These are phyloP conservation scores for Azorinus chamasolen DNA, from an alignment of 2,888 invertebrate species.

Conservation along the genomic window DNA sequence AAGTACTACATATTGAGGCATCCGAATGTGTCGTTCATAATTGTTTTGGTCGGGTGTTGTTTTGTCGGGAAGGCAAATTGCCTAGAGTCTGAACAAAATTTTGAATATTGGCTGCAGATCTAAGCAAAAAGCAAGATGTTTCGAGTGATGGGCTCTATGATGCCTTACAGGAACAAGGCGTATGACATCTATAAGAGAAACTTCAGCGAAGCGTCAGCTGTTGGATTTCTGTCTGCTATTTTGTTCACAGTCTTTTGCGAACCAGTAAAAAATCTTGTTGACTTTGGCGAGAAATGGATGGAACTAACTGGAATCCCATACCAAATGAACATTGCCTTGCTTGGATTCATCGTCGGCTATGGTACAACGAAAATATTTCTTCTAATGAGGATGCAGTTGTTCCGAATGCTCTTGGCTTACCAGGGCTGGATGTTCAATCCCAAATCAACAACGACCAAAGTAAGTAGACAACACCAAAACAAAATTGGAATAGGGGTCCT, in stretches of 20 bases:
- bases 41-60: no score
- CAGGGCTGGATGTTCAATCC: conserved; percentile 73
- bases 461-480: conserved; percentile 35
- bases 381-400: conserved; percentile 65
- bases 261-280: conserved; percentile 67
- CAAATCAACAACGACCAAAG: conserved; percentile 71
- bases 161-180: conserved; percentile 67
- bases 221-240: conserved; percentile 72
- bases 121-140: conserved; percentile 49
- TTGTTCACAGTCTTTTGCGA: conserved; percentile 71
- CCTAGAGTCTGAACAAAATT: no score
- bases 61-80: no score
- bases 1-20: no score
- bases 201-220: conserved; percentile 72
- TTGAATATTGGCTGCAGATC: no score
- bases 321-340: conserved; percentile 72
- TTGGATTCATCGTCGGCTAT: conserved; percentile 73
- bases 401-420: conserved; percentile 71
- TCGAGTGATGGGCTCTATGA: conserved; percentile 69
- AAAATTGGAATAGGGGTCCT: neutral
- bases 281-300: conserved; percentile 77
- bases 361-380: conserved; percentile 66
- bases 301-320: conserved; percentile 70
- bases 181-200: conserved; percentile 65
- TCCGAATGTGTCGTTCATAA: no score